Percentiles rank a stretch among this genome's conserved stretches.
phyloP scores from a whole-genome alignment of 2,888 invertebrate genomes.

The Branchipolynoe longqiensis region DNA sequence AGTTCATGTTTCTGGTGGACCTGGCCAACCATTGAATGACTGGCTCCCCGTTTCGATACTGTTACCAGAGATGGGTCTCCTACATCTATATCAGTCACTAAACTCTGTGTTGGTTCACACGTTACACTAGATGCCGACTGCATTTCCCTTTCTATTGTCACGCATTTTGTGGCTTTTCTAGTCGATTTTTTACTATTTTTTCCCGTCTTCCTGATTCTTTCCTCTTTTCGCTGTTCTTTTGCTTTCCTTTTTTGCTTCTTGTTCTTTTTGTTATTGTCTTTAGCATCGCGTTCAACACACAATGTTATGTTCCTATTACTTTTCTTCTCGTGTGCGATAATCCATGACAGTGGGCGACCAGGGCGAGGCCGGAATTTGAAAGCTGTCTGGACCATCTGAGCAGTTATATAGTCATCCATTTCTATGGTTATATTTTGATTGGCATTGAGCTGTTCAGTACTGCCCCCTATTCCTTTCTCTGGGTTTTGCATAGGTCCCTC shows the following conservation, averaged over 20 bases:
- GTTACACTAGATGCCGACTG: not conserved
- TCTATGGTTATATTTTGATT: no score
- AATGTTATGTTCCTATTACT: not conserved
- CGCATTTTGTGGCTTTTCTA: not conserved
- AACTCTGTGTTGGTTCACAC: no score
- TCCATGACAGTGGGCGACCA: conserved; percentile 11
- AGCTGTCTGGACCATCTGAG: conserved; percentile 20
- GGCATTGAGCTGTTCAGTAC: no score
- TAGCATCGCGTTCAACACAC: no score
- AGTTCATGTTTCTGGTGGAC: no score
- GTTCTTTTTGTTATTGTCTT: not conserved
- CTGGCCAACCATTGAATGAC: no score
- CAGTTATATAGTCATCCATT: conserved; percentile 28
- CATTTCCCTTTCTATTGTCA: not conserved
- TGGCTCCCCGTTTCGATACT: not conserved
- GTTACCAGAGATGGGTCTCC: not conserved
- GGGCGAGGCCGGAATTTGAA: conserved; percentile 48
- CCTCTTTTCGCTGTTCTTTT: not conserved
- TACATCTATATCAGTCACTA: not conserved
- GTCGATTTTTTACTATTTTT: not conserved
- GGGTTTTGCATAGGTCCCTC: no score
- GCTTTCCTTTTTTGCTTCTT: conserved; percentile 15
- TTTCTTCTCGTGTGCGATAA: not conserved
- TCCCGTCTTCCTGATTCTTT: conserved; percentile 1
- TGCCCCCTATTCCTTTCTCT: no score